Evolutionary conservation across 2,888 invertebrate species (phyloP), one percentile per base, ranked within the genome.

Genomic region (Ypsolopha scabrella): DNA sequence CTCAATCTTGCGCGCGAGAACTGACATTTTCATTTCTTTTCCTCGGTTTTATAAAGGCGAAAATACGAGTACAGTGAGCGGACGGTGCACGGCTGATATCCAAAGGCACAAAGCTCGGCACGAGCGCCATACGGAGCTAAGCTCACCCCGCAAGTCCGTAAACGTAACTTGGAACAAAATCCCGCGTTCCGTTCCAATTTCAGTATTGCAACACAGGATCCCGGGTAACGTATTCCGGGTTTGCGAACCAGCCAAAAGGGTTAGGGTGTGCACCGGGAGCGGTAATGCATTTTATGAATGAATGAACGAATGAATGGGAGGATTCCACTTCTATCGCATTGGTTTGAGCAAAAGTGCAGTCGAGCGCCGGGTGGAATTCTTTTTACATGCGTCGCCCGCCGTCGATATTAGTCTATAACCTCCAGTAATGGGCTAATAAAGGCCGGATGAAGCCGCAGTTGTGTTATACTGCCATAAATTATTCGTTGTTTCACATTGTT

Each of bases 221-320:
- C 65, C 61, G 65, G 63, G 67, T 68, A 73, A 72, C 74, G 70
- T 76, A 79, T 77, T 75, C 75, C 62, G 67, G 64, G 68, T 72
- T 71, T 64, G 63, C 70, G 63, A 63, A 61, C 67, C 68, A 70
- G 70, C 68, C 66, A 61, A 59, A 57, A 61, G 68, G 69, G 68
- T 69, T 70, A 70, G 68, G 62, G 63, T 64, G 57, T 62, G 60
- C 47, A 35, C 63, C 65, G 60, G 65, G 61, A 58, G 67, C 61
- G 63, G 75, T 80, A 80, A 82, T 80, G 73, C 78, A 66, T 82
- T 82, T 79, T 80, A 80, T 81, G 78, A 81, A 82, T 79, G 75
- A 76, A 72, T 71, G 72, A 69, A 72, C 70, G 70, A 70, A 66
- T 75, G 78, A 80, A 82, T 80, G 67, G 70, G 60, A 70, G 72